Percentiles rank a stretch among this genome's conserved stretches.
Evolutionary conservation across 2,797 vertebrate genomes (phyloP).

Genomic region (Acanthis flammea): DNA sequence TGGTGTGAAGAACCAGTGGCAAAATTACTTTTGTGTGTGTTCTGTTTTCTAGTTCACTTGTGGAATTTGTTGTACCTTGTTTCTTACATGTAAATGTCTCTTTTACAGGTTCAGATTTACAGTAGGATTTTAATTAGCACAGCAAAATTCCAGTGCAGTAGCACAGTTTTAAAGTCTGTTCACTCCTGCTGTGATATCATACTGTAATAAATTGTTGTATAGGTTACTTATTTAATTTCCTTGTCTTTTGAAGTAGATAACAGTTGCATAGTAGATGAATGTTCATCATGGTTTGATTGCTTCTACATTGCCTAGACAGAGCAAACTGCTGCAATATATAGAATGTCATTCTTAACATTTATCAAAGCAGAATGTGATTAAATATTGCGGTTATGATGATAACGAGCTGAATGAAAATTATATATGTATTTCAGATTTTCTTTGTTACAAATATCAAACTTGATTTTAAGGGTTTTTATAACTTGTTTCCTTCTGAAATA

Average conservation of each 20-base stretch:
- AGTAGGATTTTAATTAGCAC: neutral
- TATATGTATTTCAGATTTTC: neutral
- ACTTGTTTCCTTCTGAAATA: neutral
- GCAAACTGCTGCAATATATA: neutral
- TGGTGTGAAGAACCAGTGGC: neutral
- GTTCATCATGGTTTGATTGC: neutral
- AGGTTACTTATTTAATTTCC: neutral
- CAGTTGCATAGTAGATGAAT: neutral
- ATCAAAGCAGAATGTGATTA: neutral
- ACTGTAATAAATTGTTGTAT: neutral
- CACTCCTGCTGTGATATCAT: neutral
- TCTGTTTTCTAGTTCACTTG: neutral
- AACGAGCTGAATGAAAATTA: neutral
- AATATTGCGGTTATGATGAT: neutral
- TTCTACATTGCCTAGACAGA: neutral
- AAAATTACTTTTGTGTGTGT: neutral
- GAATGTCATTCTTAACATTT: neutral
- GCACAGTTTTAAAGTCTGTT: neutral
- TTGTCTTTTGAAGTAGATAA: neutral
- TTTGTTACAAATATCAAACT: neutral
- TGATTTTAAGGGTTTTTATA: neutral
- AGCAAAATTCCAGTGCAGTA: neutral
- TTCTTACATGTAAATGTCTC: neutral
- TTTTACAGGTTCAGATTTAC: neutral
- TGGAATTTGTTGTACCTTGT: neutral